Conservation (phyloP, 1,140 invertebrate species). For the Sesamia nonagrioides region DNA sequence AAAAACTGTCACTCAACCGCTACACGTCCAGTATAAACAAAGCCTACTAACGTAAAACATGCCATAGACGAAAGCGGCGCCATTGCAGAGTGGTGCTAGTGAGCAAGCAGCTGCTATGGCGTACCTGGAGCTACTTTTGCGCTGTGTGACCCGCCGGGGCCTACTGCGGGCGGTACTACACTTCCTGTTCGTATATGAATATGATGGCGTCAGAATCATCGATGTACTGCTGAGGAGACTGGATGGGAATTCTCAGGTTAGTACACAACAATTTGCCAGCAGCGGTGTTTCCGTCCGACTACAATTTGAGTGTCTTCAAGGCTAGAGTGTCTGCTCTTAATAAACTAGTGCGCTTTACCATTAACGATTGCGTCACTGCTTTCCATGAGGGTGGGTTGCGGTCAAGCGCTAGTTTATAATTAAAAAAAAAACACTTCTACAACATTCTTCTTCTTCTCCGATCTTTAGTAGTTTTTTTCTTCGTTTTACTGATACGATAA, state of each 20-base stretch:
- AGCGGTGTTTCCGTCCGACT: no score
- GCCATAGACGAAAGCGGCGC: slow-evolving; percentile 82
- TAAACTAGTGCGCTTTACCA: no score
- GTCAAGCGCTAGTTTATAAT: no score
- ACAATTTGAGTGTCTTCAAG: no score
- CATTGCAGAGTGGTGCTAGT: slow-evolving; percentile 92
- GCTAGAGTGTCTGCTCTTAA: no score
- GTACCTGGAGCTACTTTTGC: slow-evolving; percentile 96
- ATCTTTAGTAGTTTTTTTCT: no score
- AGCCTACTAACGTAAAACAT: slow-evolving; percentile 66
- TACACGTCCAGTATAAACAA: slow-evolving; percentile 41
- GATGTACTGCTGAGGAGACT: slow-evolving; percentile 93
- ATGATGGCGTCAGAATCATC: slow-evolving; percentile 93
- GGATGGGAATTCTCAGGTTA: slow-evolving; percentile 91
- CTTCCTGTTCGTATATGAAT: slow-evolving; percentile 95
- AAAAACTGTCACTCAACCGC: slow-evolving; percentile 68
- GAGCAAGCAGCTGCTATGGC: slow-evolving; percentile 97
- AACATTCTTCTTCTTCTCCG: no score
- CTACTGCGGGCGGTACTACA: slow-evolving; percentile 94
- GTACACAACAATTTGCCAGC: neutral
- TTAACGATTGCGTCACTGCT: no score
- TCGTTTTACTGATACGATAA: no score
- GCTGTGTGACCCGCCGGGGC: slow-evolving; percentile 95
- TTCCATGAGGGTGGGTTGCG: no score
- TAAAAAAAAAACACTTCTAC: no score